These are phyloP conservation scores for Synergus japonicus DNA, from an alignment of 2,888 invertebrate genomes.

Conservation along the genomic window DNA sequence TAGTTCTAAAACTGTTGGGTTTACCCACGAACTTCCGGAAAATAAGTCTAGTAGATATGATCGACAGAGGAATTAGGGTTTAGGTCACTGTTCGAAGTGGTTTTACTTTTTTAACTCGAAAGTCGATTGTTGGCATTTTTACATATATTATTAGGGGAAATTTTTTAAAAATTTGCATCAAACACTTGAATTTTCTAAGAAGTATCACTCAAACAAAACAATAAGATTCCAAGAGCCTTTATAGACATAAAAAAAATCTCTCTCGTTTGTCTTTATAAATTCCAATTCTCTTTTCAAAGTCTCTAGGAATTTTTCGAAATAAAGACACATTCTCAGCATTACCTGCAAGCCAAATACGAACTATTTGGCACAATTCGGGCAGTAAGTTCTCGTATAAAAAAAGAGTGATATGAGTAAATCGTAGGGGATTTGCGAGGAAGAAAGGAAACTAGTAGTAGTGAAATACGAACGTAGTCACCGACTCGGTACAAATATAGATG, in stretches of 20 bases:
- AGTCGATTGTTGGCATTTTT: too few species aligned
- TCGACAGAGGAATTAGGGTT: background rate
- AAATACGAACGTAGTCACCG: slow-evolving; percentile 19
- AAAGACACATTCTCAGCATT: slow-evolving; percentile 16
- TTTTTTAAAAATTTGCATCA: too few species aligned
- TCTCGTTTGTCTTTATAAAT: too few species aligned
- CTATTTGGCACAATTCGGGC: slow-evolving; percentile 11
- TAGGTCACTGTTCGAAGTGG: background rate
- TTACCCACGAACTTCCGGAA: background rate
- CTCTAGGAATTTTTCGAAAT: slow-evolving; percentile 1
- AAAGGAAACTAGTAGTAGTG: slow-evolving; percentile 17
- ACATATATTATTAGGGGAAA: too few species aligned
- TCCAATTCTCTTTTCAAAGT: background rate
- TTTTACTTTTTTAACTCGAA: background rate
- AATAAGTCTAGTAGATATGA: background rate
- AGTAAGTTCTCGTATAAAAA: slow-evolving; percentile 17
- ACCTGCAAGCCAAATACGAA: slow-evolving; percentile 5
- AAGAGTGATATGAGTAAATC: slow-evolving; percentile 29
- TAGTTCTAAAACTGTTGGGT: background rate
- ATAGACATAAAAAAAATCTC: too few species aligned
- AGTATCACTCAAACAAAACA: too few species aligned
- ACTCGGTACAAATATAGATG: background rate
- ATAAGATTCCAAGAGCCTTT: too few species aligned
- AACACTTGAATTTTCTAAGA: too few species aligned
- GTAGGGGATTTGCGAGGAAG: slow-evolving; percentile 5